phyloP scores from a whole-genome alignment of 1,140 invertebrate species.

The Coenobita brevimanus region DNA sequence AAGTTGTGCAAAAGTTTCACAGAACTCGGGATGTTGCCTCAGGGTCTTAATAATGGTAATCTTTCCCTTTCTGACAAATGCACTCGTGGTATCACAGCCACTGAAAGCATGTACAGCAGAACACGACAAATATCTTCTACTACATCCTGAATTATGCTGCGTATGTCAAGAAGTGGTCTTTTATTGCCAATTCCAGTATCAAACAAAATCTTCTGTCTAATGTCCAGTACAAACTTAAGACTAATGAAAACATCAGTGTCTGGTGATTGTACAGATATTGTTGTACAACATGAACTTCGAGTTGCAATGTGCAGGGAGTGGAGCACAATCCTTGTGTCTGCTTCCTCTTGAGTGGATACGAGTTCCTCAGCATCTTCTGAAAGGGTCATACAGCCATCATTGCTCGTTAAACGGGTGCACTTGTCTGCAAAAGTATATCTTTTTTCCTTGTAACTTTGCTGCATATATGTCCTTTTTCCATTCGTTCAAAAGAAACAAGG shows the following conservation, averaged over 20 bases:
- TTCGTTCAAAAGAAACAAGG: background rate
- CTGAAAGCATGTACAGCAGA: conserved; percentile 9
- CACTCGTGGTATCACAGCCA: conserved; percentile 14
- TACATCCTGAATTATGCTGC: background rate
- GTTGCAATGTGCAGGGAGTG: conserved; percentile 1
- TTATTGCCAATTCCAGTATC: background rate
- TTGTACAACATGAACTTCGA: background rate
- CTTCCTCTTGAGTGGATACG: background rate
- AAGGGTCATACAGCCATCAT: background rate
- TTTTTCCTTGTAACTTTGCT: background rate
- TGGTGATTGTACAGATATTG: background rate
- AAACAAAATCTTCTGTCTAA: conserved; percentile 4
- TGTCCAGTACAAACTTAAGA: background rate
- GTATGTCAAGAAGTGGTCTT: background rate
- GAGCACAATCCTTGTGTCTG: background rate
- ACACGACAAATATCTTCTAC: background rate
- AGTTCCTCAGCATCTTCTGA: background rate
- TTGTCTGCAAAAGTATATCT: background rate
- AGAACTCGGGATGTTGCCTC: background rate
- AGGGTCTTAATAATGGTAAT: background rate
- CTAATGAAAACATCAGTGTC: conserved; percentile 2
- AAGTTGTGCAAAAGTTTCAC: background rate
- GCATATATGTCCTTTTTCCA: conserved; percentile 6
- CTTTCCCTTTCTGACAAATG: background rate
- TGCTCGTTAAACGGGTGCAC: conserved; percentile 8